Conservation (phyloP, 2,797 vertebrate genomes). For the Luscinia megarhynchos region DNA sequence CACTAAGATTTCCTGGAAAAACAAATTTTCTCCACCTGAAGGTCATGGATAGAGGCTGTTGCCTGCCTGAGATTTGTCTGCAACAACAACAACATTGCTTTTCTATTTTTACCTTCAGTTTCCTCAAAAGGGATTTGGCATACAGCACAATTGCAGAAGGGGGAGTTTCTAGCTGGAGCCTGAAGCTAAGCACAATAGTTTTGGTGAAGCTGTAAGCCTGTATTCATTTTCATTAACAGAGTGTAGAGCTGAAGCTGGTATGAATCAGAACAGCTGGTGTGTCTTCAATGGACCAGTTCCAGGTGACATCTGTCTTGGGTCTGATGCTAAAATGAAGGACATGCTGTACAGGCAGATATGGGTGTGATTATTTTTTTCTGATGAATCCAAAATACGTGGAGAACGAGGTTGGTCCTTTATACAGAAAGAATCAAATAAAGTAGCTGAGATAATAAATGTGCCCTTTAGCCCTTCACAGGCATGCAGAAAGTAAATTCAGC, state of each 20-base stretch:
- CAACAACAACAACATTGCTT: accelerated
- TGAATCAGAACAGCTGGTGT: neutral
- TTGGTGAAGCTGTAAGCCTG: neutral
- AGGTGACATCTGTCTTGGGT: neutral
- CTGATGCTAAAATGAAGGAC: neutral
- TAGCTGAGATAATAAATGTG: neutral
- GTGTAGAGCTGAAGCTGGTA: neutral
- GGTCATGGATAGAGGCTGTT: neutral
- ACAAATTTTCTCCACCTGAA: neutral
- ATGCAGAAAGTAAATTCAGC: neutral
- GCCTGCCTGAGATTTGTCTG: neutral
- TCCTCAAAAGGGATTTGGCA: neutral
- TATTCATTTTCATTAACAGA: neutral
- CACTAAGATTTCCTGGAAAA: neutral
- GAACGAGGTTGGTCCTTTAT: neutral
- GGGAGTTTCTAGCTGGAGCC: neutral
- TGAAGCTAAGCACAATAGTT: neutral
- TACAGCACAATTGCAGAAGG: neutral
- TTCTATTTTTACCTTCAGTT: neutral
- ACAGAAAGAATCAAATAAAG: neutral
- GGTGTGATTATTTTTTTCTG: neutral
- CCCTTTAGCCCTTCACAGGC: neutral
- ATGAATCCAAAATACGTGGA: neutral
- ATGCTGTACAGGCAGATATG: neutral
- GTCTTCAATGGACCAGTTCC: neutral